Base-by-base conservation (phyloP, 2,888 invertebrate genomes). In the Standfussiana lucernea region DNA sequence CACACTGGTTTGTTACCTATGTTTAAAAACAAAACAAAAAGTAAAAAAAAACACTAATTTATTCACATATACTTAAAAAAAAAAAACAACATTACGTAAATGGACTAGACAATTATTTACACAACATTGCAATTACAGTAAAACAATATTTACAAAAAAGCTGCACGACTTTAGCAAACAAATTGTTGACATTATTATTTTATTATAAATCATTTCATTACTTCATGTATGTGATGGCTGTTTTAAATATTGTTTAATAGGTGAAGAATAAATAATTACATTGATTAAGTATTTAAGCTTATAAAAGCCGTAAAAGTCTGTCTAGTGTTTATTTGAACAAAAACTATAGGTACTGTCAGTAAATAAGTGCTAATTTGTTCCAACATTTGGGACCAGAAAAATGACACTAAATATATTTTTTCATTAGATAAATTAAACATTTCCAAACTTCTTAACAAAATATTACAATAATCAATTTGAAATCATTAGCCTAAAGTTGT, bases 21-120 rank as follows among this genome's bases (percentile, higher is more conserved):
- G 42, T 32, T 45, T 40, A 47, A 69, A 69, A 69, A n/a, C 11
- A 65, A 68, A 74, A 45, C n/a, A 50, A 40, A 18, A 15, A 4
- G 5, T n/a, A 35, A 37, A 73, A 69, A 77, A 70, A 10, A 70
- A 40, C 65, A 56, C 15, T 8, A 13, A 37, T 86, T 76, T 83
- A 83, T 86, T 86, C 62, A 79, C 78, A 45, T 85, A 80, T 66
- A 82, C 77, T 75, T 77, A 37, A 77, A 53, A 84, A 84, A 53
- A n/a, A 32, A 59, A 75, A 80, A 81, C 45, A 75, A 78, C 79
- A 59, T 65, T 32, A 88, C 87, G 82, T 80, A 79, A 72, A 72
- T 42, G 72, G 80, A 85, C 86, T 80, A 82, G 83, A 86, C 79
- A 77, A 84, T 66, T 78, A 84, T 66, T 78, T 76, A 75, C 50